Evolutionary conservation across 2,797 vertebrate genomes (phyloP).

Genomic region (Podarcis lilfordi): DNA sequence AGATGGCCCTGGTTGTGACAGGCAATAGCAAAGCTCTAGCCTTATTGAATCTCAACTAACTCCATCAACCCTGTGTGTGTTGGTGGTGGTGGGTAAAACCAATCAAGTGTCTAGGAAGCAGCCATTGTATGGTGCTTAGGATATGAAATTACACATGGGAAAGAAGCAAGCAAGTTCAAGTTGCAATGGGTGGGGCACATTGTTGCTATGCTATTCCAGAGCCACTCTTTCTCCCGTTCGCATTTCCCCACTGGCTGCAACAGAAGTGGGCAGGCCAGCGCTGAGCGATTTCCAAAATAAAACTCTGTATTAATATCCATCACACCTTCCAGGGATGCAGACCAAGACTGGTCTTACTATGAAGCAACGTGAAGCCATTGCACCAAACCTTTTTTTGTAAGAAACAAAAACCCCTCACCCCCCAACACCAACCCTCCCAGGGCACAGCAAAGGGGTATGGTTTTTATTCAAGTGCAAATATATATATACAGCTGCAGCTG

Average conservation of each 20-base stretch:
- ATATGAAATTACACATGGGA: neutral
- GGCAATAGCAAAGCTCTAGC: no score
- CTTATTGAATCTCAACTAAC: no score
- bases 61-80: no score
- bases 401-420: no score
- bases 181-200: neutral
- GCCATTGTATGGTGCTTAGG: no score
- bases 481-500: neutral
- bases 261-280: neutral
- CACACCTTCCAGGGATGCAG: accelerated
- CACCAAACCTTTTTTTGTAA: no score
- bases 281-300: neutral
- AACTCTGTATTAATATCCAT: neutral
- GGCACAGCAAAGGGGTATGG: no score
- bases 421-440: no score
- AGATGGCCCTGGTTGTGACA: no score
- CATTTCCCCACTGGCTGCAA: neutral
- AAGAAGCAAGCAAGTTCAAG: neutral
- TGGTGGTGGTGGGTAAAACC: neutral
- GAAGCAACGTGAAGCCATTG: neutral
- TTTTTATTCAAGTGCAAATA: neutral
- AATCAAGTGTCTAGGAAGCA: neutral
- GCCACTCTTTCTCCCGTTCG: neutral
- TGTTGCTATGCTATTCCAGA: neutral
- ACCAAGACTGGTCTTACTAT: neutral